Evolutionary conservation across 1,140 invertebrate species (phyloP).

Genomic region (Metaphire vulgaris): DNA sequence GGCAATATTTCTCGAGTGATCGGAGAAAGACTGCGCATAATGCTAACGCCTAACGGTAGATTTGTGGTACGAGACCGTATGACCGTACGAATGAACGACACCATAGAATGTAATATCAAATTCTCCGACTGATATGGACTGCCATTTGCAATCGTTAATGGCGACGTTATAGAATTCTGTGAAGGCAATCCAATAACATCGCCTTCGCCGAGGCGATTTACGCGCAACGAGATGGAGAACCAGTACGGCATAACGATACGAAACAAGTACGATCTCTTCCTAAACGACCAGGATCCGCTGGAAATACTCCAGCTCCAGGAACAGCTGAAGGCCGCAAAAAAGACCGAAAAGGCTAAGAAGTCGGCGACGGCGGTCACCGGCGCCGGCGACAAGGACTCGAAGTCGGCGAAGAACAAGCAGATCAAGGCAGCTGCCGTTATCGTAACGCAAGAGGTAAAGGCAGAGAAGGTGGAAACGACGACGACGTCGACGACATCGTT

Average conservation of each 20-base stretch:
- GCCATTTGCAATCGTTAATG: slow-evolving; percentile 1
- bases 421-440: not conserved
- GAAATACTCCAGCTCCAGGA: not conserved
- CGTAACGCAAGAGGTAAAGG: not conserved
- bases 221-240: not conserved
- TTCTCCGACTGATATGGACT: not conserved
- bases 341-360: not conserved
- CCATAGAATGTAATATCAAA: not conserved
- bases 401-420: not conserved
- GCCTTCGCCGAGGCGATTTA: not conserved
- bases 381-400: not conserved
- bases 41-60: no score
- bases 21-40: no score
- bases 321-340: not conserved
- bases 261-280: not conserved
- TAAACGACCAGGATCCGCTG: not conserved
- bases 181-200: not conserved
- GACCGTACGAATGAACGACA: not conserved
- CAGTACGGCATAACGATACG: not conserved
- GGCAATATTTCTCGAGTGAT: no score
- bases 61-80: not conserved
- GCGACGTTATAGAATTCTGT: not conserved
- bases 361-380: no score
- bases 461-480: not conserved
- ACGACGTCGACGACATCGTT: not conserved